Evolutionary conservation across 2,113 vertebrate species (phyloP).

Genomic region (Dipodomys spectabilis): DNA sequence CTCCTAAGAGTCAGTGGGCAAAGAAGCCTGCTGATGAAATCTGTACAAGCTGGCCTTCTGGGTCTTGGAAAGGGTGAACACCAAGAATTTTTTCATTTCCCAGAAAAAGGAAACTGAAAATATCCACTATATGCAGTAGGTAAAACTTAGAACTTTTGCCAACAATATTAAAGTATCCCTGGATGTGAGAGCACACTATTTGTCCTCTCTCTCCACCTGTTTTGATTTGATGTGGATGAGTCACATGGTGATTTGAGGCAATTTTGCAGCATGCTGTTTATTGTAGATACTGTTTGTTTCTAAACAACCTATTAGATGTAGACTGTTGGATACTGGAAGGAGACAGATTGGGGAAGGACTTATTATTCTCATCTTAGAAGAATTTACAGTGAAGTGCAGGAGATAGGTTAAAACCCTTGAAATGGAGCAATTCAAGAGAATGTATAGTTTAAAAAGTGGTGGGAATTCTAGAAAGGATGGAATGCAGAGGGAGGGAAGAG

Average conservation of each 20-base stretch:
- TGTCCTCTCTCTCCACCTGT: neutral
- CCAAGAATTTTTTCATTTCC: neutral
- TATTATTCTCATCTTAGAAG: neutral
- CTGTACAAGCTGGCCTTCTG: neutral
- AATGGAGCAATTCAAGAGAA: neutral
- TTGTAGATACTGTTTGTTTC: neutral
- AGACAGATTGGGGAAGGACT: neutral
- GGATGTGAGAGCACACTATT: neutral
- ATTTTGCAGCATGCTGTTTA: neutral
- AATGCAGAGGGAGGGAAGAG: neutral
- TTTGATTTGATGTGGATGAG: conserved; percentile 6
- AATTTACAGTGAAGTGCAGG: neutral
- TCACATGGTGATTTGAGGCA: neutral
- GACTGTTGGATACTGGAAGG: neutral
- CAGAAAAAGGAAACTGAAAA: conserved; percentile 1
- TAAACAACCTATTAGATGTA: neutral
- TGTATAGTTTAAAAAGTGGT: neutral
- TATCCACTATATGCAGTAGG: neutral
- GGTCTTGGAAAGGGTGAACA: neutral
- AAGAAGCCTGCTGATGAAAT: neutral
- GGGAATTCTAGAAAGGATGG: neutral
- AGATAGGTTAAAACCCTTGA: neutral
- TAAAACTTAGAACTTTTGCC: neutral
- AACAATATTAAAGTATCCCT: neutral
- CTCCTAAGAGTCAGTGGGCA: neutral